phyloP scores from a whole-genome alignment of 2,888 invertebrate genomes.

The Lasioglossum oenotherae region DNA sequence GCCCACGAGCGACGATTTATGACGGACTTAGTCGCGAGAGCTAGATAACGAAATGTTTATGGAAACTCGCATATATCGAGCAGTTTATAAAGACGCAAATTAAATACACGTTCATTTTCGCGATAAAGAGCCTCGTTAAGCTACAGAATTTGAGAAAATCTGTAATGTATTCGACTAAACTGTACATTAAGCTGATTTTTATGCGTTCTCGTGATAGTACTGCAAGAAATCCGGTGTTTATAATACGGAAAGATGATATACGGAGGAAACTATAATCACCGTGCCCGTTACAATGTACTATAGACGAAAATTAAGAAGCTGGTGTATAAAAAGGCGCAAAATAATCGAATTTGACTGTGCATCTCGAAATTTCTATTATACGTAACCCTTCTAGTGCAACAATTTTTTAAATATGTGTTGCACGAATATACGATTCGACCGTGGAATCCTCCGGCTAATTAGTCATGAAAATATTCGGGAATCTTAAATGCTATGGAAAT shows the following conservation, averaged over 20 bases:
- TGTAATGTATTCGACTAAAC: background rate
- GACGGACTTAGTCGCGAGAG: background rate
- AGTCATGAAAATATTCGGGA: background rate
- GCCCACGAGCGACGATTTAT: background rate
- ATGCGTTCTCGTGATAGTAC: background rate
- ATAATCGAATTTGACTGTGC: background rate
- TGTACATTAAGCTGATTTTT: background rate
- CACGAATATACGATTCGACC: background rate
- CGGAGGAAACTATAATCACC: background rate
- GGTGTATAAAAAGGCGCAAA: background rate
- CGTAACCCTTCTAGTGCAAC: background rate
- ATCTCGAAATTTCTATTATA: background rate
- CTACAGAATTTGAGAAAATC: background rate
- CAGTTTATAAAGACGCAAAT: background rate
- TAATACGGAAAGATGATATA: background rate
- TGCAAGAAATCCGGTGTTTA: background rate
- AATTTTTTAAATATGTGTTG: background rate
- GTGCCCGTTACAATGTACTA: background rate
- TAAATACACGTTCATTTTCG: background rate
- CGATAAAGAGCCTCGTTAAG: background rate
- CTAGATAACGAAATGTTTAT: constrained; percentile 7
- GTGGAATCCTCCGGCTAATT: background rate
- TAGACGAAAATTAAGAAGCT: background rate
- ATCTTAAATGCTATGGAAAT: constrained; percentile 9
- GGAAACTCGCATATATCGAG: background rate